Evolutionary conservation across 2,113 vertebrate genomes (phyloP).

Genomic region (Saguinus imperator): DNA sequence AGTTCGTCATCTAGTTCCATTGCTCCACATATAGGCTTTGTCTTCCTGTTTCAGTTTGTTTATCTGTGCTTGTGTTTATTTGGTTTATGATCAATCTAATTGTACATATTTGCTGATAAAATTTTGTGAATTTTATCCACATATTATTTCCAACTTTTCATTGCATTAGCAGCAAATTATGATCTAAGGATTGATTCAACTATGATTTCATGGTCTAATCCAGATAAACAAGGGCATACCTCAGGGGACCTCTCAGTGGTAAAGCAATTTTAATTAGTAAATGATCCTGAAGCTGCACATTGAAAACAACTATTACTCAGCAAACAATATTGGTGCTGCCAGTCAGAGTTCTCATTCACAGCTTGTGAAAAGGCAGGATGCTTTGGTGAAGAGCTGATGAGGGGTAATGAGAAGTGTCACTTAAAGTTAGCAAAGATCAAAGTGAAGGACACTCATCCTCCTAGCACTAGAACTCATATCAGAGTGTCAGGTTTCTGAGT

Average conservation of each 20-base stretch:
- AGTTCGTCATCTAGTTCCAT: not conserved
- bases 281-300: constrained; percentile 80
- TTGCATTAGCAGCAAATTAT: constrained; percentile 82
- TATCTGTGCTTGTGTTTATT: constrained; percentile 49
- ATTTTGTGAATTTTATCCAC: constrained; percentile 78
- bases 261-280: constrained; percentile 86
- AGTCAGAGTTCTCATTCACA: constrained; percentile 69
- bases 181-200: constrained; percentile 77
- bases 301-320: constrained; percentile 79
- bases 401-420: constrained; percentile 69
- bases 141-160: constrained; percentile 80
- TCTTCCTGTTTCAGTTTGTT: constrained; percentile 33
- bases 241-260: constrained; percentile 74
- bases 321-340: constrained; percentile 62
- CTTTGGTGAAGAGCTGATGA: constrained; percentile 30
- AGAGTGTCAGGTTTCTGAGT: constrained; percentile 59
- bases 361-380: constrained; percentile 4
- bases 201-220: constrained; percentile 82
- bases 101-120: constrained; percentile 74
- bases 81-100: constrained; percentile 66
- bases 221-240: constrained; percentile 82
- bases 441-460: constrained; percentile 67
- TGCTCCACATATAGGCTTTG: not conserved
- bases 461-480: constrained; percentile 36
- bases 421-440: constrained; percentile 71